A percentile compares a stretch with the other conserved stretches of the same genome.
Conservation (phyloP, 2,113 vertebrate species). For the Suncus etruscus region DNA sequence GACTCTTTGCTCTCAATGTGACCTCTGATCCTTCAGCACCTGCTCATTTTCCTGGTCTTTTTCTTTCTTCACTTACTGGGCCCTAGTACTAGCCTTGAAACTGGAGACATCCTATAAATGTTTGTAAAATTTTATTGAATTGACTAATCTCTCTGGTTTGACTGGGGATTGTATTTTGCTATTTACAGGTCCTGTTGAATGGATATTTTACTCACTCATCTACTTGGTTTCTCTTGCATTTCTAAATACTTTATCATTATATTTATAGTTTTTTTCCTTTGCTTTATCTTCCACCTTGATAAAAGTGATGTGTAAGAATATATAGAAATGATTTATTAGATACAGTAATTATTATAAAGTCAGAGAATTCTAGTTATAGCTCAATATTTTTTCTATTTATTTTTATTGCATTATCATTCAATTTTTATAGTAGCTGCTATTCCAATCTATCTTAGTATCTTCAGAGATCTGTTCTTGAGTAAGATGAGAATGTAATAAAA, state of each 20-base stretch:
- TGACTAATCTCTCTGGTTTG: neutral
- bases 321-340: neutral
- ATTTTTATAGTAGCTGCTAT: neutral
- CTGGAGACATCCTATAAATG: neutral
- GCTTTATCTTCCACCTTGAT: neutral
- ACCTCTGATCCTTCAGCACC: constrained; percentile 61
- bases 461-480: neutral
- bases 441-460: neutral
- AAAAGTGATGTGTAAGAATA: neutral
- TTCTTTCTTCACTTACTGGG: constrained; percentile 40
- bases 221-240: neutral
- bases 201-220: constrained; percentile 10
- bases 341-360: neutral
- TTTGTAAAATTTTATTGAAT: neutral
- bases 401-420: neutral
- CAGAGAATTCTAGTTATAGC: neutral
- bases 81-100: constrained; percentile 45
- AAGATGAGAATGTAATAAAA: too few relatives aligned
- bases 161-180: neutral
- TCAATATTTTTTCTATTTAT: neutral
- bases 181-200: neutral
- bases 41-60: constrained; percentile 55
- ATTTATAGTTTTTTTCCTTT: too few relatives aligned
- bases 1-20: constrained; percentile 31
- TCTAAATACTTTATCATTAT: constrained; percentile 6